Percentiles rank a stretch among this genome's conserved stretches.
Conservation (phyloP, 1,140 invertebrate genomes). For the Onthophagus taurus region DNA sequence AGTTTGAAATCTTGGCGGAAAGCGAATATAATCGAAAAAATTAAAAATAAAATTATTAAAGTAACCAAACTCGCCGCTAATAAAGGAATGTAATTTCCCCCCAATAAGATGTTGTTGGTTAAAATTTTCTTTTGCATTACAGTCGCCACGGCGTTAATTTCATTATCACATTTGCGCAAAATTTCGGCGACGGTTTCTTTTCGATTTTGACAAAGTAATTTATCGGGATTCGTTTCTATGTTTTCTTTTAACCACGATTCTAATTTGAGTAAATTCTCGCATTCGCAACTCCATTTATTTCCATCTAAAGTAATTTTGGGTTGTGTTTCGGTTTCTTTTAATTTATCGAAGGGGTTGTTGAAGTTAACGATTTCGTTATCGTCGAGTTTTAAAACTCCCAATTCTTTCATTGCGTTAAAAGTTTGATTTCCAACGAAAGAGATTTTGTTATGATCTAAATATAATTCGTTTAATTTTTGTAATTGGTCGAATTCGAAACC, state of each 20-base stretch:
- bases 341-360: constrained; percentile 60
- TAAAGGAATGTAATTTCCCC: constrained; percentile 58
- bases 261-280: constrained; percentile 52
- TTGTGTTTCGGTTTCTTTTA: constrained; percentile 46
- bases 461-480: constrained; percentile 67
- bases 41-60: constrained; percentile 58
- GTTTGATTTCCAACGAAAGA: constrained; percentile 64
- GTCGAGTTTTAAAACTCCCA: constrained; percentile 70
- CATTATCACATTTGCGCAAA: constrained; percentile 50
- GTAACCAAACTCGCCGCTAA: constrained; percentile 60
- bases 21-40: constrained; percentile 60
- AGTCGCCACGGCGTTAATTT: constrained; percentile 51
- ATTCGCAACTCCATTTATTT: constrained; percentile 67
- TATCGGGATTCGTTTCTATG: constrained; percentile 49
- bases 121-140: constrained; percentile 50
- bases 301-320: constrained; percentile 53
- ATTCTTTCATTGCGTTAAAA: constrained; percentile 58
- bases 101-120: constrained; percentile 44
- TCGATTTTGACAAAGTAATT: constrained; percentile 47
- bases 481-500: constrained; percentile 68
- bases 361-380: constrained; percentile 70
- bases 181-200: constrained; percentile 48
- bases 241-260: constrained; percentile 55
- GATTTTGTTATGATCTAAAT: constrained; percentile 72
- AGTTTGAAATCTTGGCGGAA: constrained; percentile 65